Base-by-base conservation (phyloP, 2,113 vertebrate species). In the Physeter macrocephalus region DNA sequence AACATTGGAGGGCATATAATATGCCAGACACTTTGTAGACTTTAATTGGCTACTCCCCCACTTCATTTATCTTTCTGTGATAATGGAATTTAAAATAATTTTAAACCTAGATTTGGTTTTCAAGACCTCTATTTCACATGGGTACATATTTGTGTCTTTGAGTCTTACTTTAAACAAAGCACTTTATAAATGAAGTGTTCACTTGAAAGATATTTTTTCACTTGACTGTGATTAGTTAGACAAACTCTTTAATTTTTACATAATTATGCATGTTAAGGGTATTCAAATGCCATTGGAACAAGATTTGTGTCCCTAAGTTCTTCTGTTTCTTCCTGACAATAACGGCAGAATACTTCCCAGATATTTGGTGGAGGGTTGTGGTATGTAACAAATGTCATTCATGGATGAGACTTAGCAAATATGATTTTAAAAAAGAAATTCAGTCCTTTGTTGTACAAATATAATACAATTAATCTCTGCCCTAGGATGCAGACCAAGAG, bases 1-100 rank as follows among this genome's bases (percentile, higher is more conserved):
- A 88, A 75, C 18, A 29, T 88, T 93, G 41, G 25, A 64, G 20
- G 18, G 9, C 25, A 2, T 75, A 6, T n/a, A 71, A 34, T 57
- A 46, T 49, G 61, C 34, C 46, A 80, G 54, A 88, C 18, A 43
- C 75, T 91, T 57, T 41, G 13, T 5, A 75, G 57, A 43, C 49
- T 92, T 83, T 85, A 81, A 25, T 72, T 67, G 39, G 29, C 71
- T 85, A 20, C 34, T 77, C 12, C 9, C 4, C 54, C 18, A n/a
- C 20, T 93, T 64, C 49, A 25, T 81, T 75, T 80, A 15, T 95
- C 77, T 83, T 96, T 69, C 80, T 61, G 6, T 94, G 59, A 69
- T 72, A 39, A 52, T 85, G 11, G 20, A 95, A 95, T 89, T 96
- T 93, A 83, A 88, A 77, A 61, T 82, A 62, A 78, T 77, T 77